These are phyloP conservation scores for Miniopterus natalensis DNA, from an alignment of 2,113 vertebrate genomes.

Conservation along the genomic window DNA sequence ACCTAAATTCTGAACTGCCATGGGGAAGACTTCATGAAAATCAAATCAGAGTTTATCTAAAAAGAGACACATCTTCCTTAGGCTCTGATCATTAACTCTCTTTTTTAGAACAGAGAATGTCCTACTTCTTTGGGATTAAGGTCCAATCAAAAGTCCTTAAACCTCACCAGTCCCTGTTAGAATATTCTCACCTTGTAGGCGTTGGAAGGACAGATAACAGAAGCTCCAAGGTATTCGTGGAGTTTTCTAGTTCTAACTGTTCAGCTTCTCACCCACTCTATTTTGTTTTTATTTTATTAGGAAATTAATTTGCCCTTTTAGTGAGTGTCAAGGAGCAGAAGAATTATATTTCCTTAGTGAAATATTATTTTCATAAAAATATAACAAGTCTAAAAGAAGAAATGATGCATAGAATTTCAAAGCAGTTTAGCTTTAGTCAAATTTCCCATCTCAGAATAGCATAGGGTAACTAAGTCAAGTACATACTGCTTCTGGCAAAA, in stretches of 20 bases:
- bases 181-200: neutral
- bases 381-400: neutral
- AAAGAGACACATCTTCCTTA: neutral
- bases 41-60: neutral
- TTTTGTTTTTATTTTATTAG: neutral
- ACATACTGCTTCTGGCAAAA: neutral
- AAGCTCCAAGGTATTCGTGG: neutral
- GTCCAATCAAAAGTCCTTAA: neutral
- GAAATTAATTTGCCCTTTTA: neutral
- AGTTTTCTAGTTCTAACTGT: neutral
- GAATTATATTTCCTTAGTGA: neutral
- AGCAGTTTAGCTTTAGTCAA: neutral
- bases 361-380: constrained; percentile 25
- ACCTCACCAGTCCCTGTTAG: neutral
- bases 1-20: neutral
- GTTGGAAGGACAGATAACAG: neutral
- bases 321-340: neutral
- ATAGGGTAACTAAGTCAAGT: neutral
- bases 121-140: neutral
- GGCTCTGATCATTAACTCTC: neutral
- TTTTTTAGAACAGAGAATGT: neutral
- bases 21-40: neutral
- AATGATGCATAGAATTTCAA: neutral
- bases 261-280: neutral
- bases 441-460: neutral